phyloP scores from a whole-genome alignment of 2,797 vertebrate genomes.

The Aselliscus stoliczkanus region DNA sequence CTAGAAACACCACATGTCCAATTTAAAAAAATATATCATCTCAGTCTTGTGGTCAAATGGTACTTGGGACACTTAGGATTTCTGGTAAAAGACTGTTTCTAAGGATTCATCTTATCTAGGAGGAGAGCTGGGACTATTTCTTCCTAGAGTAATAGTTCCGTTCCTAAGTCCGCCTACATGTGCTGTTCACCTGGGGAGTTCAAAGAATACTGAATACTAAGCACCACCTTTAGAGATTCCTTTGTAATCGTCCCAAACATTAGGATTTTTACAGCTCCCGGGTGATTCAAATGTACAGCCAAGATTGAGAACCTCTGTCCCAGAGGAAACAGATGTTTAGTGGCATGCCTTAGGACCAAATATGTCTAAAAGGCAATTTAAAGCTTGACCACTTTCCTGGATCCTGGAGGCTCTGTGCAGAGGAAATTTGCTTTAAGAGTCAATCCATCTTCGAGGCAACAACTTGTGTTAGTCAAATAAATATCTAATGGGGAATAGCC shows the following conservation, averaged over 20 bases:
- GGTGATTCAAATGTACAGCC: not conserved
- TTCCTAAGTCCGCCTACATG: not conserved
- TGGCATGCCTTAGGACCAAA: not conserved
- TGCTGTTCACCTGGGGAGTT: not conserved
- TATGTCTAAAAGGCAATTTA: not conserved
- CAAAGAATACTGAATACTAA: not conserved
- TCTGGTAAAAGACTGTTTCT: not conserved
- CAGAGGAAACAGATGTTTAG: not conserved
- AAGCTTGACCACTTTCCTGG: not conserved
- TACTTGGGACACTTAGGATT: not conserved
- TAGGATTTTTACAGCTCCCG: not conserved
- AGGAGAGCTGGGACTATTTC: not conserved
- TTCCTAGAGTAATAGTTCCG: not conserved
- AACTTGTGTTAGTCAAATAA: not conserved
- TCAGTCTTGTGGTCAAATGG: not conserved
- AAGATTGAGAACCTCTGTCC: not conserved
- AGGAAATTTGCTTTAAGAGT: not conserved
- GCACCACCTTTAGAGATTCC: not conserved
- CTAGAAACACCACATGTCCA: not conserved
- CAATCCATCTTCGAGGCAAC: not conserved
- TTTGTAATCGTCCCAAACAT: not conserved
- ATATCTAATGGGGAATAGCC: not conserved
- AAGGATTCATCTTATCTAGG: not conserved
- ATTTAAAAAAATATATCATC: not conserved
- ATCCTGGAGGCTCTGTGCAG: not conserved